Conservation (phyloP, 2,113 vertebrate genomes). For the Microtus richardsoni region DNA sequence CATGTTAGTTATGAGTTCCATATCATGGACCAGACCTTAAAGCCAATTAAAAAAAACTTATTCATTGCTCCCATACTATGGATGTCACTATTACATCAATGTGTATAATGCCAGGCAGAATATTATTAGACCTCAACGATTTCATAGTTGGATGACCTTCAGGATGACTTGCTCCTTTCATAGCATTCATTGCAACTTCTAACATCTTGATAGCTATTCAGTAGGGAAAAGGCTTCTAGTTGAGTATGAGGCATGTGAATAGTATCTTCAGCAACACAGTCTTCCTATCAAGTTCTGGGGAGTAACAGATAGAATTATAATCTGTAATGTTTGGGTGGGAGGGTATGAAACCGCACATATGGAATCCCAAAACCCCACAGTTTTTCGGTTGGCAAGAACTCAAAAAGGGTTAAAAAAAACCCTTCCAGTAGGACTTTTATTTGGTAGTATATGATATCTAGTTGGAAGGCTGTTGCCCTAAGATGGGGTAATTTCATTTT, state of each 20-base stretch:
- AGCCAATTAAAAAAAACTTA: not conserved
- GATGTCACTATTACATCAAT: not conserved
- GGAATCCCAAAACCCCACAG: not conserved
- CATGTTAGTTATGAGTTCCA: not conserved
- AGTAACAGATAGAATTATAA: not conserved
- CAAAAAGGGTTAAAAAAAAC: not conserved
- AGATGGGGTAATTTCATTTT: not conserved
- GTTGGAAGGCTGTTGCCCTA: not conserved
- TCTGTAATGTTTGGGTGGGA: not conserved
- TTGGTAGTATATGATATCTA: not conserved
- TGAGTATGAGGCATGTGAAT: not conserved
- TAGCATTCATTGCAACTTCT: not conserved
- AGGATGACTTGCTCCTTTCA: not conserved
- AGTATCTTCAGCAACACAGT: not conserved
- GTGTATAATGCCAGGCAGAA: not conserved
- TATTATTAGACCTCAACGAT: not conserved
- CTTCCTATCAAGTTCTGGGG: not conserved
- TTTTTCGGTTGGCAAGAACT: not conserved
- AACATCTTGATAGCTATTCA: not conserved
- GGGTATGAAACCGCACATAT: not conserved
- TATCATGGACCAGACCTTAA: not conserved
- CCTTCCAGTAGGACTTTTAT: not conserved
- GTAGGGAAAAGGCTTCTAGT: not conserved
- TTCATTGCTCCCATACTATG: not conserved
- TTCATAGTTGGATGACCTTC: not conserved